phyloP scores from a whole-genome alignment of 2,888 invertebrate genomes.

The Rotaria sp. region DNA sequence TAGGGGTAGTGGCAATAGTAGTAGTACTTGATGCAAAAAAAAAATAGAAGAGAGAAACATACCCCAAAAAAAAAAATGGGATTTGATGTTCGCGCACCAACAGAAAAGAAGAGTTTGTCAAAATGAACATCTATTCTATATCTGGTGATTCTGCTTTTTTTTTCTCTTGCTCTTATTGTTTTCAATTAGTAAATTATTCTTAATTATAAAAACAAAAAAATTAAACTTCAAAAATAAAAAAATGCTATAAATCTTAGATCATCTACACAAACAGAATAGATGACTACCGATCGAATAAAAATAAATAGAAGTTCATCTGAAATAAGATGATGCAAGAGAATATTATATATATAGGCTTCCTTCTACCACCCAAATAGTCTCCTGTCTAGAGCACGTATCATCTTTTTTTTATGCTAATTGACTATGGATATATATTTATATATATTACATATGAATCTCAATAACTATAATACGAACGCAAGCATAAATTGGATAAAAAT shows the following conservation, averaged over 20 bases:
- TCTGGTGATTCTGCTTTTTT: neutral
- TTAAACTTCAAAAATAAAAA: neutral
- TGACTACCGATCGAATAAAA: neutral
- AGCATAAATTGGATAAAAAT: neutral
- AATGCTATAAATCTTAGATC: neutral
- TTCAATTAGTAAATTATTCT: too few relatives aligned
- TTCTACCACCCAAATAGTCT: neutral
- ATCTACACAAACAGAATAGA: neutral
- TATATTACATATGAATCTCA: neutral
- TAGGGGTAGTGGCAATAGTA: neutral
- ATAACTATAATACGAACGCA: neutral
- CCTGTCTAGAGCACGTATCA: constrained; percentile 7
- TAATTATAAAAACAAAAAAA: too few relatives aligned
- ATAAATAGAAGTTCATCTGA: neutral
- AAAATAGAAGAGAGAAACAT: neutral
- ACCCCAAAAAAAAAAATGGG: neutral
- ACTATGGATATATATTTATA: neutral
- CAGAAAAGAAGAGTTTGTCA: neutral
- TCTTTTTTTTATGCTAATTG: constrained; percentile 22
- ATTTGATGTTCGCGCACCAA: neutral
- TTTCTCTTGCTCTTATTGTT: neutral
- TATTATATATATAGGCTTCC: neutral
- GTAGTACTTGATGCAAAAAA: neutral
- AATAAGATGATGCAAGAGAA: neutral
- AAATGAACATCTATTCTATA: neutral